Evolutionary conservation across 2,797 vertebrate species (phyloP).

Genomic region (Sebastiscus albofasciatus): DNA sequence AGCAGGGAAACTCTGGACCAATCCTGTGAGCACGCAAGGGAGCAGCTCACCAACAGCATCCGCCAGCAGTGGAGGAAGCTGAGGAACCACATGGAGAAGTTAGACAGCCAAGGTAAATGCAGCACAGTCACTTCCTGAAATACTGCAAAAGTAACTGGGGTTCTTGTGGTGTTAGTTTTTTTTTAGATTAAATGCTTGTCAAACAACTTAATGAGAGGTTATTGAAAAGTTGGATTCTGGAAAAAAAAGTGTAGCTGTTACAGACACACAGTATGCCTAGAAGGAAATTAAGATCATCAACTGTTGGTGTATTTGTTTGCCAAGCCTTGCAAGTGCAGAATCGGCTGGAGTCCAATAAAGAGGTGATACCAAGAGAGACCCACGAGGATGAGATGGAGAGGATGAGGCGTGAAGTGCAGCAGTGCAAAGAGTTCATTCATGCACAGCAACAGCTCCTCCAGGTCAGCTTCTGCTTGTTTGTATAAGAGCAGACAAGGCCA

Average conservation of each 20-base stretch:
- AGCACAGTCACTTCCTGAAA: not conserved
- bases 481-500: not conserved
- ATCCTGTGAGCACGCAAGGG: constrained; percentile 92
- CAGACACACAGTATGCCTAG: not conserved
- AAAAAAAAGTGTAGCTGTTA: not conserved
- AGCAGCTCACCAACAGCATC: constrained; percentile 96
- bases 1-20: constrained; percentile 91
- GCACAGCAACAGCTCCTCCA: constrained; percentile 94
- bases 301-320: constrained; percentile 4
- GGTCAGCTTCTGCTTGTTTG: constrained; percentile 75
- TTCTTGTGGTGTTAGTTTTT: not conserved
- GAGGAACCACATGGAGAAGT: constrained; percentile 92
- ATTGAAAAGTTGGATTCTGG: not conserved
- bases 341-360: constrained; percentile 80
- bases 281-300: not conserved
- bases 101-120: constrained; percentile 91
- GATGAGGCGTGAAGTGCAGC: constrained; percentile 91
- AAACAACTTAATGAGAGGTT: not conserved
- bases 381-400: constrained; percentile 92
- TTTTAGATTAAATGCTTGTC: not conserved
- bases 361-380: constrained; percentile 87
- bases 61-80: constrained; percentile 96
- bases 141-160: not conserved
- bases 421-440: constrained; percentile 96
- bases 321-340: constrained; percentile 87